A percentile compares a stretch with the other conserved stretches of the same genome.
These are phyloP conservation scores for Numenius arquata DNA, from an alignment of 2,113 vertebrate species.

Conservation along the genomic window DNA sequence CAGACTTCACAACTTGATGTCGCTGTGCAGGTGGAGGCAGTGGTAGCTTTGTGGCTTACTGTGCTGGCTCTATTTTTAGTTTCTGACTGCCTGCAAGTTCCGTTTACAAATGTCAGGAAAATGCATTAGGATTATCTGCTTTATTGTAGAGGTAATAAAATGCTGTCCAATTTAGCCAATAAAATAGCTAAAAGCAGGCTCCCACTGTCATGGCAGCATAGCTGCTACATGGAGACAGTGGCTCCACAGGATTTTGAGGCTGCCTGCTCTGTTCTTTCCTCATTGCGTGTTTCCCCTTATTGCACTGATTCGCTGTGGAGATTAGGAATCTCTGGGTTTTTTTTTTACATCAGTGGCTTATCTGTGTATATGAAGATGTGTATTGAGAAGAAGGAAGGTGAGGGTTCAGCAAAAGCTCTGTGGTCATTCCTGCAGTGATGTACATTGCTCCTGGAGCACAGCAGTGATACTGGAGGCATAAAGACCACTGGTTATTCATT, in stretches of 20 bases:
- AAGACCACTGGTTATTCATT: neutral
- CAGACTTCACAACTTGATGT: neutral
- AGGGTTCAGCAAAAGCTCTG: neutral
- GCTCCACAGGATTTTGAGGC: neutral
- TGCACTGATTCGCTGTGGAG: neutral
- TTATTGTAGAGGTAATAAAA: slow-evolving; percentile 42
- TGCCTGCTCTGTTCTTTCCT: neutral
- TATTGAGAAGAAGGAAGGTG: neutral
- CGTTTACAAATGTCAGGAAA: slow-evolving; percentile 26
- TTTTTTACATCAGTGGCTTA: neutral
- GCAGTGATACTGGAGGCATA: neutral
- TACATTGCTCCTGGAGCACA: neutral
- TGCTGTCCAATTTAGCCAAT: slow-evolving; percentile 33
- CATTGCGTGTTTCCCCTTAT: neutral
- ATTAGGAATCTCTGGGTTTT: neutral
- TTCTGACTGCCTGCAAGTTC: slow-evolving; percentile 18
- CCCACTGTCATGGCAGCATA: neutral
- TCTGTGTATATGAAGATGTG: neutral
- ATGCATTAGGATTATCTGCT: slow-evolving; percentile 46
- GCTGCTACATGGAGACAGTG: neutral
- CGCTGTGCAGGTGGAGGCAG: neutral
- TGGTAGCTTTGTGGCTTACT: slow-evolving; percentile 4
- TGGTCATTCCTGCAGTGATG: neutral
- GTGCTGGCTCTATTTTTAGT: slow-evolving; percentile 51
- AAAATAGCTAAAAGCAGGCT: neutral